Percentiles rank a stretch among this genome's conserved stretches.
phyloP scores from a whole-genome alignment of 2,888 invertebrate genomes.

The Celastrina argiolus region DNA sequence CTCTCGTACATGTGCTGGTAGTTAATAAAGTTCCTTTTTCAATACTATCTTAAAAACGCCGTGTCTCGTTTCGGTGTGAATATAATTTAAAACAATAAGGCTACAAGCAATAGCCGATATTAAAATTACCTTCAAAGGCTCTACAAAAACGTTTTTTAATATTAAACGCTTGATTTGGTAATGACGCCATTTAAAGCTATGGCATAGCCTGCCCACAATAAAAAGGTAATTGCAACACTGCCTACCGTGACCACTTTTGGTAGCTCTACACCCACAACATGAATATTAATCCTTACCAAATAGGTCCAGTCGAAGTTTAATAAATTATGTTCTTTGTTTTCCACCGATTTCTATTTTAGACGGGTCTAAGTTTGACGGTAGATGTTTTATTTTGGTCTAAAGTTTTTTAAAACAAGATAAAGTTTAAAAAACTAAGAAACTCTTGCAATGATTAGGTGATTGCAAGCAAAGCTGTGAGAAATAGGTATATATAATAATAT shows the following conservation, averaged over 20 bases:
- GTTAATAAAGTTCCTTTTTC: no score
- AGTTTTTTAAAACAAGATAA: neutral
- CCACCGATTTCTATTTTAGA: neutral
- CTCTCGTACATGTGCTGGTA: no score
- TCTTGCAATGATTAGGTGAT: no score
- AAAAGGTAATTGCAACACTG: slow-evolving; percentile 34
- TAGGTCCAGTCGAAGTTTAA: neutral
- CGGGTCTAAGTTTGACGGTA: neutral
- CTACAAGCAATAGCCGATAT: neutral
- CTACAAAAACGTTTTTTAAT: neutral
- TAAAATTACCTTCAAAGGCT: neutral
- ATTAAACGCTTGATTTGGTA: neutral
- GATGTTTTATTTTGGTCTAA: neutral
- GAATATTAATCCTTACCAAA: slow-evolving; percentile 22
- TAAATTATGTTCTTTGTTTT: neutral
- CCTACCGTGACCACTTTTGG: slow-evolving; percentile 40
- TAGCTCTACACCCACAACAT: slow-evolving; percentile 59
- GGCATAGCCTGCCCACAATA: slow-evolving; percentile 45
- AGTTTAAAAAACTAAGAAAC: no score
- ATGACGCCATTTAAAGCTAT: slow-evolving; percentile 29
- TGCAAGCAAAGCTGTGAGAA: no score
- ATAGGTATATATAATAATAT: no score
- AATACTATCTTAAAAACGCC: no score
- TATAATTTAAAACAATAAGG: neutral
- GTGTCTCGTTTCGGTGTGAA: no score